Conservation (phyloP, 2,113 vertebrate species). For the Sphyrna mokarran region DNA sequence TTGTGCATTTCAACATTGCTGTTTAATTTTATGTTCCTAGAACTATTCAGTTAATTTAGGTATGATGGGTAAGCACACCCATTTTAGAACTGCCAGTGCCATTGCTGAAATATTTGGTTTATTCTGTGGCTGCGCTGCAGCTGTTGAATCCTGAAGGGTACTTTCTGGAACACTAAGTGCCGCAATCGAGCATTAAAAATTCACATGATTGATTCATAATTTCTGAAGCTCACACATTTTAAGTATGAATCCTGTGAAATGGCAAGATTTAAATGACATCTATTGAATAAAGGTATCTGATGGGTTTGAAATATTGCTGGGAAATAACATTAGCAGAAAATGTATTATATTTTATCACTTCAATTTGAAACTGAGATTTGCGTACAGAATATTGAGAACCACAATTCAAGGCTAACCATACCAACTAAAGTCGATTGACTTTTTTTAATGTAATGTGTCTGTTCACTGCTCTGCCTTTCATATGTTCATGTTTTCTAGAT, state of each 20-base stretch:
- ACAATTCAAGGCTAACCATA: not conserved
- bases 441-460: not conserved
- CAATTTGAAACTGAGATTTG: not conserved
- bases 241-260: not conserved
- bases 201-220: not conserved
- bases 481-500: not conserved
- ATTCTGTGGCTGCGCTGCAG: not conserved
- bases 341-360: not conserved
- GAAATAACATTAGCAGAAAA: not conserved
- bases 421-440: not conserved
- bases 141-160: not conserved
- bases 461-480: not conserved
- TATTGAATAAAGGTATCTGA: slow-evolving; percentile 22
- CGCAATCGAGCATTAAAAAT: slow-evolving; percentile 2
- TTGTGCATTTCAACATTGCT: not conserved
- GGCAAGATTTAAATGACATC: not conserved
- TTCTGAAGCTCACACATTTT: not conserved
- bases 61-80: not conserved
- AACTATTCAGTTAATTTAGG: not conserved
- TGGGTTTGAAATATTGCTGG: slow-evolving; percentile 11
- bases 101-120: slow-evolving; percentile 1
- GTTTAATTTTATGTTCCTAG: no score
- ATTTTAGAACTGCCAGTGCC: not conserved
- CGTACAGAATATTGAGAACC: not conserved
- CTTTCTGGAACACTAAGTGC: not conserved